Base-by-base conservation (phyloP, 2,113 vertebrate genomes). In the Rhinopithecus roxellana region DNA sequence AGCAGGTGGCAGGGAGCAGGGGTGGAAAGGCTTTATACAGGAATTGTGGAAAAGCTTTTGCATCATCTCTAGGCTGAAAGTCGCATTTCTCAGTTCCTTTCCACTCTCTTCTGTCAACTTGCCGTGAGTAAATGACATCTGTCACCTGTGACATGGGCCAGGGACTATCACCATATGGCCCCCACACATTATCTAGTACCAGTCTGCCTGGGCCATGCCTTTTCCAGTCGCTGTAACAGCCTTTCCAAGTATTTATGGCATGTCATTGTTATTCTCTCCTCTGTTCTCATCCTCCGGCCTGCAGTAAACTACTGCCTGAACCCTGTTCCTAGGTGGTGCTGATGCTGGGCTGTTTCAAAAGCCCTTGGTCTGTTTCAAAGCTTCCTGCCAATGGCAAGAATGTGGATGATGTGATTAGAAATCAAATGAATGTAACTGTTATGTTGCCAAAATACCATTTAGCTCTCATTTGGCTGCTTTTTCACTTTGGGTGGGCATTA, bases 321-420 rank as follows among this genome's bases (percentile, higher is more conserved):
- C 93, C 84, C 92, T 96, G 85, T 94, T 90, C 89, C n/a, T 94
- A 89, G 87, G 32, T 75, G 88, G 85, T 95, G 81, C 75, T 72
- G 94, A 97, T 0, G 35, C 80, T 84, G 95, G 22, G 55, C 95
- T 96, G 94, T 95, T 20, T 96, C 48, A 57, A 98, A 95, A 95
- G 89, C 79, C 97, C 97, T 50, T 0, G 45, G 93, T 25, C 92
- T 97, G 78, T 92, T 98, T 98, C 98, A 95, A 98, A 98, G 96
- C 95, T 98, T 97, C 93, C 97, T 98, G 91, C 96, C 97, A 92
- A 91, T 94, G 96, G 97, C 95, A 92, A 87, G 92, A 95, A 94
- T 92, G 92, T 89, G 97, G 97, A 97, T 97, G 97, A 97, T 17
- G 81, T 97, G 97, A 98, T 98, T 95, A 98, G 97, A 95, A 98